Conservation (phyloP, 2,113 vertebrate genomes). For the Mormyrus lacerda region DNA sequence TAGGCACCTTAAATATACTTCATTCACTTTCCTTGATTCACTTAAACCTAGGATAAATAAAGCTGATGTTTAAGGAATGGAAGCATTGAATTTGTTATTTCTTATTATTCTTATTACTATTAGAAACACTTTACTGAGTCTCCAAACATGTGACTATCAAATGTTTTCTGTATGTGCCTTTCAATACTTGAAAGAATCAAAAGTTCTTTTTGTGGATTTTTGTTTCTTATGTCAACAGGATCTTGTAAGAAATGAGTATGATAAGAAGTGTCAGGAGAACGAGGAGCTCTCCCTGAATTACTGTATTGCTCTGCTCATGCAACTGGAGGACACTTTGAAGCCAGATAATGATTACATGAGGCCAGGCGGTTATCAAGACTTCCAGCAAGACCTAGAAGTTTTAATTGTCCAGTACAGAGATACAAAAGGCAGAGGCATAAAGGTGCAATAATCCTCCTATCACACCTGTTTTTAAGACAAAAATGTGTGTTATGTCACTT, state of each 20-base stretch:
- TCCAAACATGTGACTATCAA: too few relatives aligned
- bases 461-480: neutral
- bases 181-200: neutral
- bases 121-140: too few relatives aligned
- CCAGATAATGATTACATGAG: neutral
- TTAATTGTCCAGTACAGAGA: neutral
- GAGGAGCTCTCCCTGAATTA: neutral
- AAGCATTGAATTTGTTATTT: neutral
- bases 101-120: too few relatives aligned
- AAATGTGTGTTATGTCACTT: neutral
- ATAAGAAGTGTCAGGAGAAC: conserved; percentile 6
- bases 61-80: neutral
- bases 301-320: neutral
- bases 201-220: neutral
- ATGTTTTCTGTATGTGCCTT: too few relatives aligned
- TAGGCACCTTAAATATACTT: neutral
- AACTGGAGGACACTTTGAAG: neutral
- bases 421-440: neutral
- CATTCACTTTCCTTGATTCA: neutral
- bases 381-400: neutral
- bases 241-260: conserved; percentile 3
- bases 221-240: neutral
- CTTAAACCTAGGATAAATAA: neutral
- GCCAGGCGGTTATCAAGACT: conserved; percentile 5
- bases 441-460: neutral